Evolutionary conservation across 2,888 invertebrate species (phyloP), one percentile per base, ranked within the genome.

Genomic region (Drosophila sordidapex): DNA sequence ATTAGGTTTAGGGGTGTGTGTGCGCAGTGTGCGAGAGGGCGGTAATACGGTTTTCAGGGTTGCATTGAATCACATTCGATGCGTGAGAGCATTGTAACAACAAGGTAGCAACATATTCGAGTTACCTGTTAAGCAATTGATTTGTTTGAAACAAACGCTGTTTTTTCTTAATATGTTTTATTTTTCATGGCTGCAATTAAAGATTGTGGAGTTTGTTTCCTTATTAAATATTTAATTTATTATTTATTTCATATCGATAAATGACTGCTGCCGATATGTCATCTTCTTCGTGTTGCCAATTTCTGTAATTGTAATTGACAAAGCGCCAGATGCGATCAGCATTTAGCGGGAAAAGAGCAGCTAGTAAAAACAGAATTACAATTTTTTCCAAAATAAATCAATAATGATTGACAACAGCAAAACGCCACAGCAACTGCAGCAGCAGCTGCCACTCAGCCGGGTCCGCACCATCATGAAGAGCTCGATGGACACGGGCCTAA

Each of bases 401-500:
- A 5, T 7, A 4, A 80, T 80, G 77, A 43, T 61, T 3, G 67
- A 77, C 31, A 2, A 51, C n/a, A 59, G 38, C 3, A 65, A 60
- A 70, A 33, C 21, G 21, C 53, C 57, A 4, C 78, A 64, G 1
- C 78, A 21, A 85, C 66, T 27, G 73, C 76, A 0, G 92, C 91
- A 13, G 87, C 91, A 15, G 5, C 77, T 92, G 21, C 92, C 92
- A 4, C 70, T 89, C 13, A 90, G 88, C 56, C 86, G 92, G 11
- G 90, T 93, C 29, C 87, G 90, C 4, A 92, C 92, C 21, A 93
- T 93, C 40, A 93, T 93, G 92, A 92, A 92, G 73, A 93, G 92
- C 72, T 92, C 93, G 0, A 81, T 92, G 68, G 91, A 93, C 64
- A 92, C 92, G 0, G 93, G 92, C 0, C 86, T 88, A 33, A 92